Base-by-base conservation (phyloP, 2,113 vertebrate species). In the Vimba vimba region DNA sequence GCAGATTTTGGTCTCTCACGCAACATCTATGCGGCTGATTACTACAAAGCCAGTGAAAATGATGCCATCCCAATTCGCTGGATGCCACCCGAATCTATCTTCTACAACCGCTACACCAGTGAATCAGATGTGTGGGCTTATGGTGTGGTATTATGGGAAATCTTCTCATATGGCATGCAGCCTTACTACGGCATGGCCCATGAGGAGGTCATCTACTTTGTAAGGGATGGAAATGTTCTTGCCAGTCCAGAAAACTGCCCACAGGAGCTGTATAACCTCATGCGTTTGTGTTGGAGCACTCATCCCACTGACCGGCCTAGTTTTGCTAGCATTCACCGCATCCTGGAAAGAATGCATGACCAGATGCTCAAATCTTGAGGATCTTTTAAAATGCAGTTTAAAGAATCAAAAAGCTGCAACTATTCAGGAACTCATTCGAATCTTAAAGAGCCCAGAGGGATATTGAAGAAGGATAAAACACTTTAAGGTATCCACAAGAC, bases 61-160 rank as follows among this genome's bases (percentile, higher is more conserved):
- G 98, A 99, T 0, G 98, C 98, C 64, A 99, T 99, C 86, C 98
- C 98, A 8, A 99, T 99, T 85, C 97, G 98, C 11, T 99, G 98
- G 98, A 99, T 99, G 98, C 98, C 98, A 0, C 98, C 98, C 0
- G 98, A 99, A 90, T 99, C 98, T 7, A 99, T 99, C 78, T 99
- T 99, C 95, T 99, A 98, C 83, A 99, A 99, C 87, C 98, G 98
- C 50, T 99, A 99, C 89, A 99, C 98, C 69, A 98, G 96, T 0
- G 98, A 99, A 86, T 99, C 98, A 0, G 98, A 99, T 0, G 97
- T 99, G 78, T 99, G 98, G 98, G 98, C 98, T 25, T 99, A 98
- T 0, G 98, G 98, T 0, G 98, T 99, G 92, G 96, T 99, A 83
- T 91, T 99, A 8, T 99, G 98, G 98, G 98, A 99, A 92, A 99